phyloP scores from a whole-genome alignment of 2,888 invertebrate genomes.

The Oxyteleia sp. region DNA sequence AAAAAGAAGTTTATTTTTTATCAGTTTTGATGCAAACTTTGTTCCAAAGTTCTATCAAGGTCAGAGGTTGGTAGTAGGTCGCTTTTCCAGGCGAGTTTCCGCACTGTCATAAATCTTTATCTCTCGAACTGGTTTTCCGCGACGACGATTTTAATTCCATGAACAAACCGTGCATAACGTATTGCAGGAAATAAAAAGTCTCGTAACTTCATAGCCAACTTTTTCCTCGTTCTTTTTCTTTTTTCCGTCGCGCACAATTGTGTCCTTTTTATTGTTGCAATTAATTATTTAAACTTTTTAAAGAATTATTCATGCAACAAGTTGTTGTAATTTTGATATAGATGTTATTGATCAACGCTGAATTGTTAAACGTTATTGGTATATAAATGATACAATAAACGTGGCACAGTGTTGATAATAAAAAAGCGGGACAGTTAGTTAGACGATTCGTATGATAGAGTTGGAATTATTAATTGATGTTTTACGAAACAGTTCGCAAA shows the following conservation, averaged over 20 bases:
- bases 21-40: too few relatives aligned
- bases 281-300: too few relatives aligned
- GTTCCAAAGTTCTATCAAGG: slow-evolving; percentile 86
- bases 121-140: slow-evolving; percentile 71
- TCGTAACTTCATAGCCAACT: slow-evolving; percentile 50
- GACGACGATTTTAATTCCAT: slow-evolving; percentile 78
- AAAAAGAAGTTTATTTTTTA: too few relatives aligned
- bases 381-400: slow-evolving; percentile 7
- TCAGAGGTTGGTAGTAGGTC: slow-evolving; percentile 82
- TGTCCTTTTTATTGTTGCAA: too few relatives aligned
- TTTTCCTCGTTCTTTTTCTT: slow-evolving; percentile 44
- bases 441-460: too few relatives aligned
- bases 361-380: too few relatives aligned
- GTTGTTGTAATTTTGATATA: too few relatives aligned
- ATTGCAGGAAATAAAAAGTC: slow-evolving; percentile 57
- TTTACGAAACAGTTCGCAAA: too few relatives aligned
- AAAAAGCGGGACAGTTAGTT: background rate
- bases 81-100: slow-evolving; percentile 77
- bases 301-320: too few relatives aligned
- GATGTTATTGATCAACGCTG: too few relatives aligned
- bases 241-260: too few relatives aligned
- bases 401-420: background rate
- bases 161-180: slow-evolving; percentile 66
- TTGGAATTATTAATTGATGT: too few relatives aligned
- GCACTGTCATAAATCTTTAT: slow-evolving; percentile 74